phyloP scores from a whole-genome alignment of 2,113 vertebrate species.

The Aplodontia rufa region DNA sequence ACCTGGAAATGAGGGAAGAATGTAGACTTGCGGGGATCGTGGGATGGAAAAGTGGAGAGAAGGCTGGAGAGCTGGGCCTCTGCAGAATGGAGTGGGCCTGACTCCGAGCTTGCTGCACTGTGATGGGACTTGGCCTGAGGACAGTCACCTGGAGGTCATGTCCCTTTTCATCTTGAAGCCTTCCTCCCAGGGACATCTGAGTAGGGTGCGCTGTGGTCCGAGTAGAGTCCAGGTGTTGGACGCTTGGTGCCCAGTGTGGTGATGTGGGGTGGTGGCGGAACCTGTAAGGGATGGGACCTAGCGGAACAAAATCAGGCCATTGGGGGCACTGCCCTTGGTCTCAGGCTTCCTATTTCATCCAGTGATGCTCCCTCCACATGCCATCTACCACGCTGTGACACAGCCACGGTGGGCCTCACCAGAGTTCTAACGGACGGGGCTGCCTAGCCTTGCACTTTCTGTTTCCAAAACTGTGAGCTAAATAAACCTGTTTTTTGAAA shows the following conservation, averaged over 20 bases:
- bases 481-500: neutral
- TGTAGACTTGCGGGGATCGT: rapidly evolving
- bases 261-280: neutral
- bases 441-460: neutral
- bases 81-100: neutral
- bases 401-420: neutral
- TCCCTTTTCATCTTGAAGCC: rapidly evolving
- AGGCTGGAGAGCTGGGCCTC: neutral
- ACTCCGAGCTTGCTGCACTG: neutral
- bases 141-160: too few relatives aligned
- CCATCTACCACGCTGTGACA: neutral
- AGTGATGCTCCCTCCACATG: neutral
- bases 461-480: neutral
- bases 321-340: neutral
- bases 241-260: neutral
- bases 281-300: neutral
- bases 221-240: neutral
- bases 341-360: neutral
- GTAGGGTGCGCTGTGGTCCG: neutral
- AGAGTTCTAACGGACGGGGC: neutral
- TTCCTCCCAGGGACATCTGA: neutral
- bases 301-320: neutral
- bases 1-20: neutral
- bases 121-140: neutral
- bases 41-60: neutral